These are phyloP conservation scores for Phaonia tiefii DNA, from an alignment of 2,888 invertebrate genomes.

Conservation along the genomic window DNA sequence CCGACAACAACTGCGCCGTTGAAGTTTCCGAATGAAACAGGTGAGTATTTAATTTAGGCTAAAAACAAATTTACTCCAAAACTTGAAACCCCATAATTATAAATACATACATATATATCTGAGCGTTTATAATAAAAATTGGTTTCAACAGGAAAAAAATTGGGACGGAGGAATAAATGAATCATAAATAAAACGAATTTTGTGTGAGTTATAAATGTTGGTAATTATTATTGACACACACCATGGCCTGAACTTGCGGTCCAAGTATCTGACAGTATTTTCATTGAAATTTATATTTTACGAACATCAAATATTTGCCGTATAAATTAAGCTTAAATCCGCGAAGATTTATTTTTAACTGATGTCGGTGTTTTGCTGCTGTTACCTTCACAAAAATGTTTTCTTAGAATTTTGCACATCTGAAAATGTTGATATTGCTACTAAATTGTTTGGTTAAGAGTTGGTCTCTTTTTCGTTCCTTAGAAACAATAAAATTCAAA, in stretches of 20 bases:
- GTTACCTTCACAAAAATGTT: slow-evolving; percentile 48
- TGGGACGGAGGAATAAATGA: slow-evolving; percentile 32
- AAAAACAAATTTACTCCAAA: slow-evolving; percentile 28
- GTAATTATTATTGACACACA: slow-evolving; percentile 25
- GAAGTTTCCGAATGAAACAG: slow-evolving; percentile 52
- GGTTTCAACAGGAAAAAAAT: slow-evolving; percentile 29
- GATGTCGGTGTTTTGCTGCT: neutral
- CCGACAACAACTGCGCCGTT: neutral
- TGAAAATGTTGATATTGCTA: slow-evolving; percentile 36
- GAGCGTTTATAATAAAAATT: slow-evolving; percentile 50
- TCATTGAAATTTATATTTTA: neutral
- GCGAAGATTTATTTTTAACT: slow-evolving; percentile 1
- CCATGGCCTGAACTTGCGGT: neutral
- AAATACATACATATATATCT: too few species aligned
- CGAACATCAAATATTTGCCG: slow-evolving; percentile 29
- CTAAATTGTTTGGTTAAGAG: slow-evolving; percentile 30
- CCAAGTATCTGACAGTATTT: slow-evolving; percentile 7
- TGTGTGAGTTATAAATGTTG: slow-evolving; percentile 30
- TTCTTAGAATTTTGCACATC: slow-evolving; percentile 48
- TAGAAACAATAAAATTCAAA: slow-evolving; percentile 52
- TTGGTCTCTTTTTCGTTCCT: neutral
- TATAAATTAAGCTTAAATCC: slow-evolving; percentile 49
- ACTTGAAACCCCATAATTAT: slow-evolving; percentile 55
- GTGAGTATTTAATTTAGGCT: slow-evolving; percentile 57
- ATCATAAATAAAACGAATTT: slow-evolving; percentile 29